These are phyloP conservation scores for Rhinichthys osculus DNA, from an alignment of 2,797 vertebrate genomes.

Conservation along the genomic window DNA sequence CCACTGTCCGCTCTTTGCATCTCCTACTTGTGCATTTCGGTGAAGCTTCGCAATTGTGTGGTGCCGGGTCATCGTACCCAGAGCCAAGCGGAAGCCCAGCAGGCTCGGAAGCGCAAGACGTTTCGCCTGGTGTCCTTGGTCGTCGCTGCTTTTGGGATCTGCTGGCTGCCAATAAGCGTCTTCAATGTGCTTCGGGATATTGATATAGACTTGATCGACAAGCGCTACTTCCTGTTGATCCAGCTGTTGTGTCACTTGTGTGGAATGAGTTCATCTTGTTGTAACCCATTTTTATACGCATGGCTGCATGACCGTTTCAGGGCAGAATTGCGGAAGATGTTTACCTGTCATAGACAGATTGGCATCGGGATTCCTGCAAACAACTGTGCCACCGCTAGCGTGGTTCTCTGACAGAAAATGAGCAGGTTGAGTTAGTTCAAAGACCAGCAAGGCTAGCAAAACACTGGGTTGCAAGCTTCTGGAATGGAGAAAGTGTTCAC, in stretches of 20 bases:
- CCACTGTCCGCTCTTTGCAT: slow-evolving; percentile 86
- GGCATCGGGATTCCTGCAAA: slow-evolving; percentile 77
- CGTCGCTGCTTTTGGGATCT: slow-evolving; percentile 85
- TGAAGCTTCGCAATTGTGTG: slow-evolving; percentile 87
- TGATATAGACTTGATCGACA: slow-evolving; percentile 86
- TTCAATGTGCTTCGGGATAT: slow-evolving; percentile 89
- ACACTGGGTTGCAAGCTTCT: background rate
- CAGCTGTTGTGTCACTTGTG: slow-evolving; percentile 89
- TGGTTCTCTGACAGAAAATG: slow-evolving; percentile 76
- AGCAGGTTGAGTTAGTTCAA: background rate
- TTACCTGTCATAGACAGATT: slow-evolving; percentile 79
- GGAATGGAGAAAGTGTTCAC: background rate
- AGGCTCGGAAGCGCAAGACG: slow-evolving; percentile 85
- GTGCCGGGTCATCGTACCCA: slow-evolving; percentile 85
- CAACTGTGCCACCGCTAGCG: slow-evolving; percentile 79
- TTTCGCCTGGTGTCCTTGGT: slow-evolving; percentile 86
- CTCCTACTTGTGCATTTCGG: slow-evolving; percentile 87
- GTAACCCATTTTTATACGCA: slow-evolving; percentile 90
- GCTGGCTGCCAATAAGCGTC: slow-evolving; percentile 90
- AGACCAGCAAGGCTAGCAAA: background rate
- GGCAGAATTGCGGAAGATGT: slow-evolving; percentile 83
- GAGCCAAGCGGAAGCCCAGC: slow-evolving; percentile 83
- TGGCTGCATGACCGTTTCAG: slow-evolving; percentile 90
- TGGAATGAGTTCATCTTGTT: slow-evolving; percentile 90
- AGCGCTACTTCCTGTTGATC: slow-evolving; percentile 87